phyloP scores from a whole-genome alignment of 2,113 vertebrate species.

The Epinephelus lanceolatus region DNA sequence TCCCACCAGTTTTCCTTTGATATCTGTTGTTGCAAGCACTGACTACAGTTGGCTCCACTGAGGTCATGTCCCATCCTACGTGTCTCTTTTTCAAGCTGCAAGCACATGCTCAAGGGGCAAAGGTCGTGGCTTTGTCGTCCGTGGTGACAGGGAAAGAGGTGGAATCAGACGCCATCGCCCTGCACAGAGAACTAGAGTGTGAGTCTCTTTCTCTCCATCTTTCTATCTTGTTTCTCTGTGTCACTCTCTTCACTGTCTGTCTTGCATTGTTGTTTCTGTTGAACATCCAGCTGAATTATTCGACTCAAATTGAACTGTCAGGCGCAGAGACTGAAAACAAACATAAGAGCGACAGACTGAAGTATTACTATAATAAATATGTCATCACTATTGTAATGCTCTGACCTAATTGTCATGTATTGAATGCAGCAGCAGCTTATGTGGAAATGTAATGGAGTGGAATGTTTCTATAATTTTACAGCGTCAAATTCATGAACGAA shows the following conservation, averaged over 20 bases:
- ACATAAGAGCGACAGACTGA: conserved; percentile 1
- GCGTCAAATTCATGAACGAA: background rate
- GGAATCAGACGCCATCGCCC: conserved; percentile 75
- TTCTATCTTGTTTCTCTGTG: background rate
- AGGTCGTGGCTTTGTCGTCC: conserved; percentile 72
- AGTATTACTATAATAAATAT: conserved; percentile 47
- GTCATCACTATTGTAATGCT: conserved; percentile 10
- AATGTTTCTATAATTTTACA: conserved; percentile 3
- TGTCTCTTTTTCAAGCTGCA: conserved; percentile 75
- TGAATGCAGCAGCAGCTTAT: conserved; percentile 5
- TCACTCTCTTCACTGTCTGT: background rate
- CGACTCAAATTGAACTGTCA: conserved; percentile 56
- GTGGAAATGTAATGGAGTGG: conserved; percentile 18
- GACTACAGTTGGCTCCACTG: background rate
- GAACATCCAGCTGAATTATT: conserved; percentile 26
- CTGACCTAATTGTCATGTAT: conserved; percentile 28
- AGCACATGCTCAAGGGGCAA: conserved; percentile 74
- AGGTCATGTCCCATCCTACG: background rate
- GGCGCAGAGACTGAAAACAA: conserved; percentile 35
- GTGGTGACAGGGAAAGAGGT: conserved; percentile 83
- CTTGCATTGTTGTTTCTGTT: conserved; percentile 17
- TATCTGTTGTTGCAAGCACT: conserved; percentile 2
- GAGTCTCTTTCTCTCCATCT: conserved; percentile 41
- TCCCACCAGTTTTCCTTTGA: background rate
- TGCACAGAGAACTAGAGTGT: conserved; percentile 88